These are phyloP conservation scores for Drosophila borealis DNA, from an alignment of 2,888 invertebrate species.

Conservation along the genomic window DNA sequence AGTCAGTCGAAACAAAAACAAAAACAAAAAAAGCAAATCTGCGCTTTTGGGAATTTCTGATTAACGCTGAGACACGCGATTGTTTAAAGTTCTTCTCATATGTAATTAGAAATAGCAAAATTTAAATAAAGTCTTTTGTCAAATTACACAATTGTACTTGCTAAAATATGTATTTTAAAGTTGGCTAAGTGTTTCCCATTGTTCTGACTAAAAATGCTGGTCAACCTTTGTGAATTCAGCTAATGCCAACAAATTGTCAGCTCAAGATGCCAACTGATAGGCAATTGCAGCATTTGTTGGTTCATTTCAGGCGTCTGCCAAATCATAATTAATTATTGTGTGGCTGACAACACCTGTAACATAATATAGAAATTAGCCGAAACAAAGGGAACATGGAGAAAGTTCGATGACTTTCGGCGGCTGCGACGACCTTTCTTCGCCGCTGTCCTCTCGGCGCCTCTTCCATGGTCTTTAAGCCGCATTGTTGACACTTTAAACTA, in stretches of 20 bases:
- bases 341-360: conserved; percentile 59
- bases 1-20: conserved; percentile 24
- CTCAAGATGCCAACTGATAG: conserved; percentile 5
- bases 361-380: conserved; percentile 72
- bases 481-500: conserved; percentile 78
- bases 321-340: conserved; percentile 58
- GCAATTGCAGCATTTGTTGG: conserved; percentile 36
- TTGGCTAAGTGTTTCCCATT: conserved; percentile 33
- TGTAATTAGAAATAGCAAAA: conserved; percentile 46
- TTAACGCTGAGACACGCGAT: conserved; percentile 48
- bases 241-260: conserved; percentile 28
- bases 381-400: conserved; percentile 65
- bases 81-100: conserved; percentile 55
- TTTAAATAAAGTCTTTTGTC: conserved; percentile 53
- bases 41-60: conserved; percentile 54
- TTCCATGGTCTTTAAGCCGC: conserved; percentile 56
- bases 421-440: conserved; percentile 65
- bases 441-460: conserved; percentile 15
- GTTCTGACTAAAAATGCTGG: conserved; percentile 17
- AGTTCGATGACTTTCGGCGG: conserved; percentile 75
- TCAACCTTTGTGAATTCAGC: conserved; percentile 13
- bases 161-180: conserved; percentile 16
- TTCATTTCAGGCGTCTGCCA: conserved; percentile 28
- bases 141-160: conserved; percentile 30
- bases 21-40: conserved; percentile 35